A percentile compares a stretch with the other conserved stretches of the same genome.
These are phyloP conservation scores for Argentina silus DNA, from an alignment of 2,797 vertebrate species.

Conservation along the genomic window DNA sequence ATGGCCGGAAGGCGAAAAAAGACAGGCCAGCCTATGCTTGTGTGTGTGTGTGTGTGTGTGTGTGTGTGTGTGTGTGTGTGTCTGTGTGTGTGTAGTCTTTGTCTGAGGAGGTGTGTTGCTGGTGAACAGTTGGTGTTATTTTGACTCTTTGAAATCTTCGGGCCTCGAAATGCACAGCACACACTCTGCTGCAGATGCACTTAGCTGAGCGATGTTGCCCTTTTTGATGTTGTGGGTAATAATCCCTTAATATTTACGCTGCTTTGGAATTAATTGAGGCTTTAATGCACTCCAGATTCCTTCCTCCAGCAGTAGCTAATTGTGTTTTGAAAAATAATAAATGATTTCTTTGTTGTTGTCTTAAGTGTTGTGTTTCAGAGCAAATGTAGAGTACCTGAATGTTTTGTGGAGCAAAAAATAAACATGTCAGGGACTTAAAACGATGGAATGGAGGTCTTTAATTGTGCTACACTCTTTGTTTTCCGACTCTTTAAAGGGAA, in stretches of 20 bases:
- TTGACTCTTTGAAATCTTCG: conserved; percentile 7
- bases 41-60: conserved; percentile 65
- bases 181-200: conserved; percentile 65
- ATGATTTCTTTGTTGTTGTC: conserved; percentile 54
- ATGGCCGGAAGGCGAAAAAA: background rate
- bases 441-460: conserved; percentile 54
- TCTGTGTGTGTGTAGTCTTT: conserved; percentile 34
- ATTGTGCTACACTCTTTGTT: conserved; percentile 23
- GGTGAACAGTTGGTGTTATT: background rate
- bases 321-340: conserved; percentile 72
- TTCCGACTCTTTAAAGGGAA: background rate
- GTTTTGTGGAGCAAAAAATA: conserved; percentile 51
- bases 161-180: conserved; percentile 1
- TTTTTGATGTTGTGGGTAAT: conserved; percentile 71
- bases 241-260: conserved; percentile 76
- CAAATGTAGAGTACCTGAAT: conserved; percentile 41
- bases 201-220: conserved; percentile 41
- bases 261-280: conserved; percentile 78
- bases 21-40: conserved; percentile 9
- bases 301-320: conserved; percentile 73
- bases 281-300: conserved; percentile 79
- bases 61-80: conserved; percentile 67
- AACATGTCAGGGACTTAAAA: conserved; percentile 65
- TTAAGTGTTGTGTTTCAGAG: conserved; percentile 40
- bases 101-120: background rate